phyloP scores from a whole-genome alignment of 2,113 vertebrate genomes.

The Zeus faber region DNA sequence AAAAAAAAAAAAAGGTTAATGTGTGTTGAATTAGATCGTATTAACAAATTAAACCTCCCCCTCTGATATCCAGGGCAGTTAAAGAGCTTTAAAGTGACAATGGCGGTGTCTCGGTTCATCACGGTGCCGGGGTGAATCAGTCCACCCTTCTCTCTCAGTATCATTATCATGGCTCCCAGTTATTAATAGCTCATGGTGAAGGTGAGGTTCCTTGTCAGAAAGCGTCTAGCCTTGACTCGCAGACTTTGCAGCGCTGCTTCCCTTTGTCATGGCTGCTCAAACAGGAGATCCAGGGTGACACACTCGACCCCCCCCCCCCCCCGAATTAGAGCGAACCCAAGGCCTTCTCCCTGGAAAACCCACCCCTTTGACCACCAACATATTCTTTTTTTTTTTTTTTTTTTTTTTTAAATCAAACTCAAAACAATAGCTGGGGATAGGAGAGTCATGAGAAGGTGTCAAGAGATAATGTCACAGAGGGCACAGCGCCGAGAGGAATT shows the following conservation, averaged over 20 bases:
- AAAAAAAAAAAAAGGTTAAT: no score
- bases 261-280: slow-evolving; percentile 63
- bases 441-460: slow-evolving; percentile 54
- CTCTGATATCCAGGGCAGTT: neutral
- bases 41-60: neutral
- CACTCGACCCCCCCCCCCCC: slow-evolving; percentile 37
- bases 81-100: neutral
- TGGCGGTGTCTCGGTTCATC: slow-evolving; percentile 22
- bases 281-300: slow-evolving; percentile 59
- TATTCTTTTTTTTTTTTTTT: no score
- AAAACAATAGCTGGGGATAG: slow-evolving; percentile 71
- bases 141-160: neutral
- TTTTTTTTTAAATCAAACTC: slow-evolving; percentile 70
- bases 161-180: slow-evolving; percentile 1
- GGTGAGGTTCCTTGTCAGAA: slow-evolving; percentile 49
- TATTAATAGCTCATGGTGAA: slow-evolving; percentile 54
- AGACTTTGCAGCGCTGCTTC: slow-evolving; percentile 50
- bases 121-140: slow-evolving; percentile 7
- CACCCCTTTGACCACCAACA: slow-evolving; percentile 46
- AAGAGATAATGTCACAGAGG: slow-evolving; percentile 46
- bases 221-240: slow-evolving; percentile 59
- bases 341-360: slow-evolving; percentile 67
- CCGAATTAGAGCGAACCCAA: slow-evolving; percentile 44
- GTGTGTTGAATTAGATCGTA: no score
- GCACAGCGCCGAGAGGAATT: slow-evolving; percentile 31